Percentiles rank a stretch among this genome's conserved stretches.
phyloP scores from a whole-genome alignment of 2,113 vertebrate genomes.

The Sigmodon hispidus region DNA sequence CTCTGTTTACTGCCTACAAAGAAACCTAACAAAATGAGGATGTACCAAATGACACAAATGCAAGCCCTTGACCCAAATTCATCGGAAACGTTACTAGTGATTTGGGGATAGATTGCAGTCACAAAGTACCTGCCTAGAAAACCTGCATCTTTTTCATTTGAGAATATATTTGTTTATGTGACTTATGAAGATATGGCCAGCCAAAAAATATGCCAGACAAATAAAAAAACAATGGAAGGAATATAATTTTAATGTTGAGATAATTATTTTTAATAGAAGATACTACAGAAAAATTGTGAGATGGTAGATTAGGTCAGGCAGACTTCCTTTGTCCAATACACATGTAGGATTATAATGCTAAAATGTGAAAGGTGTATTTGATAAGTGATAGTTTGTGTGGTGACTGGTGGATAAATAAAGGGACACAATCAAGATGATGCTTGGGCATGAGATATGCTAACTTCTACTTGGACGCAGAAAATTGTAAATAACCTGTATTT shows the following conservation, averaged over 20 bases:
- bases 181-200: not conserved
- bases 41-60: not conserved
- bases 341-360: no score
- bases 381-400: no score
- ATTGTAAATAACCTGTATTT: not conserved
- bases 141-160: not conserved
- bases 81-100: no score
- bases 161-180: not conserved
- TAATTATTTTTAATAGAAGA: not conserved
- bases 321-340: no score
- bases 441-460: not conserved
- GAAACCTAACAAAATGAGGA: not conserved
- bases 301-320: not conserved
- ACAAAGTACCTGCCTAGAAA: not conserved
- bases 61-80: fast-evolving
- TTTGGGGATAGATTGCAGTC: not conserved
- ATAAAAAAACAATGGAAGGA: not conserved
- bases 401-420: not conserved
- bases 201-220: not conserved
- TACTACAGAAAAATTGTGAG: not conserved
- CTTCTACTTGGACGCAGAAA: no score
- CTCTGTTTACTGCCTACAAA: no score
- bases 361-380: no score
- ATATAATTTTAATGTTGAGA: not conserved
- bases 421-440: not conserved